A percentile compares a stretch with the other conserved stretches of the same genome.
Conservation (phyloP, 2,113 vertebrate genomes). For the Corvus moneduloides region DNA sequence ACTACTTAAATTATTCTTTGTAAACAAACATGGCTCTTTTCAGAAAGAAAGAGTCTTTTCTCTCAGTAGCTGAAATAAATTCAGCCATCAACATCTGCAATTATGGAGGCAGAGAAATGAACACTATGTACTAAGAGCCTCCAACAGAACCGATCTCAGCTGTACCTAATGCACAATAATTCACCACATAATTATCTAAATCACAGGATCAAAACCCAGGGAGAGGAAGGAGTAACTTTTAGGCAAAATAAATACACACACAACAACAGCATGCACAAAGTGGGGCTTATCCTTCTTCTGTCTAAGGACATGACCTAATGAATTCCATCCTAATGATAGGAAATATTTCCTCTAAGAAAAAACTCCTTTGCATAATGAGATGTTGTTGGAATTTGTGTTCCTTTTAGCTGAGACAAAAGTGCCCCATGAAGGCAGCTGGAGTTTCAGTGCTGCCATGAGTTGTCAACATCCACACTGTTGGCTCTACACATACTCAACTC, state of each 20-base stretch:
- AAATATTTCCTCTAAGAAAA: background rate
- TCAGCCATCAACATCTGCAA: background rate
- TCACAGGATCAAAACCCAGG: background rate
- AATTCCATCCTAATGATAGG: background rate
- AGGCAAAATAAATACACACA: background rate
- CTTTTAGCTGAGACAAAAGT: background rate
- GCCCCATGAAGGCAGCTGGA: background rate
- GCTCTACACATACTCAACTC: background rate
- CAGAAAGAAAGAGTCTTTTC: background rate
- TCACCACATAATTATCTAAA: background rate
- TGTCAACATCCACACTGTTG: background rate
- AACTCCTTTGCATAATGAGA: background rate
- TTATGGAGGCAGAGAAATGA: background rate
- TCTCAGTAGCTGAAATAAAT: background rate
- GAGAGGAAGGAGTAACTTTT: background rate
- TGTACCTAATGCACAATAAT: background rate
- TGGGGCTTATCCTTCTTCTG: background rate
- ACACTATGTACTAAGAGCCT: background rate
- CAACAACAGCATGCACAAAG: background rate
- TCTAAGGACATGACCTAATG: background rate
- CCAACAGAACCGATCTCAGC: background rate
- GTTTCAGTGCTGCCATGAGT: background rate
- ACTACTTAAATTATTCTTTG: background rate
- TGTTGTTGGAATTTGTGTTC: background rate
- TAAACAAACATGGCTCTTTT: background rate